A percentile compares a stretch with the other conserved stretches of the same genome.
Evolutionary conservation across 2,113 vertebrate species (phyloP).

Genomic region (Podilymbus podiceps): DNA sequence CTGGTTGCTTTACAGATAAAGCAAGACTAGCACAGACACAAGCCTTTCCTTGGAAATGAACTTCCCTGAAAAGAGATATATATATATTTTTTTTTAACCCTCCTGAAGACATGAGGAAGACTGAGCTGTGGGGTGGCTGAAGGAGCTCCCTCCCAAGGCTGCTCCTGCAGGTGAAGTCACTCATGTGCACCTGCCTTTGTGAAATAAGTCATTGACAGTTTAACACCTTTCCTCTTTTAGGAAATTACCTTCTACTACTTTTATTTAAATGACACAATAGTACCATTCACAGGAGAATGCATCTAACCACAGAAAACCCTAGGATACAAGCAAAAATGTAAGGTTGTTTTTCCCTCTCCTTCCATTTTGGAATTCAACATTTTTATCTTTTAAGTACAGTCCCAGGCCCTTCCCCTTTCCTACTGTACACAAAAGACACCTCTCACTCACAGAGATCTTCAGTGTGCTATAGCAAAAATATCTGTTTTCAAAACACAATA

Average conservation of each 20-base stretch:
- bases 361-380: not conserved
- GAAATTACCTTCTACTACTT: not conserved
- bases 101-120: not conserved
- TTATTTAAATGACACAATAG: not conserved
- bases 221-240: not conserved
- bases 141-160: not conserved
- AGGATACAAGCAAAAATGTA: not conserved
- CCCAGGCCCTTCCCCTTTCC: not conserved
- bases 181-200: not conserved
- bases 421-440: not conserved
- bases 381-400: not conserved
- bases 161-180: not conserved
- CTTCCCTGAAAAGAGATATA: not conserved
- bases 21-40: not conserved
- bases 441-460: not conserved
- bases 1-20: not conserved
- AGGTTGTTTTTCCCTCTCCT: not conserved
- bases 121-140: fast-evolving
- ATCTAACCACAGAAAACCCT: not conserved
- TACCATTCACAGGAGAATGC: not conserved
- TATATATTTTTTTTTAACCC: not conserved
- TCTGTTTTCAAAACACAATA: not conserved
- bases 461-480: not conserved
- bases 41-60: not conserved
- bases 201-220: not conserved